Base-by-base conservation (phyloP, 2,888 invertebrate genomes). In the Rutpela maculata region DNA sequence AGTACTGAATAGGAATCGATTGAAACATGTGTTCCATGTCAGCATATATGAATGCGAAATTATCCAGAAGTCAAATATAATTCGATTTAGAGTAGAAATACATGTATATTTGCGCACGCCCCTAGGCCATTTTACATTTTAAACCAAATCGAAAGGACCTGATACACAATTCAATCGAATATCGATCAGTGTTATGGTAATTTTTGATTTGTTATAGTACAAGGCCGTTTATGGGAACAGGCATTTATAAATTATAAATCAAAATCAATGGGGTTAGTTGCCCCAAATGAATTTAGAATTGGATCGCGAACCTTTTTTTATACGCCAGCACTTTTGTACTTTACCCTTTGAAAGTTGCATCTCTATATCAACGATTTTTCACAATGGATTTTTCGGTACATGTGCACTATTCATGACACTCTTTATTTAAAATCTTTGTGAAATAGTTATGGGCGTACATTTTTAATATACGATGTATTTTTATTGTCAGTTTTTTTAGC, bases 281-380 rank as follows among this genome's bases (percentile, higher is more conserved):
- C 85, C 87, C 88, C 83, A 87, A 89, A 89, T 89, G 89, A 89
- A 89, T 89, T 86, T 86, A 83, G 87, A 89, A 89, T 88, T 88
- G 88, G 87, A 84, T 82, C 87, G 79, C 81, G 86, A 85, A 84
- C 83, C 84, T 83, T 84, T 85, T 85, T 84, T 82, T 81, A 74
- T 76, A 83, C 59, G 59, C 22, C 59, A 50, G n/a, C 12, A 50
- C 82, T 82, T 63, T 70, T 76, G 76, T 68, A 76, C 62, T 74
- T 75, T 80, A 83, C 85, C 85, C 84, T 86, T 85, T 82, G 79
- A 81, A 70, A 74, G 65, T 83, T 82, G 84, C 83, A 81, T 85
- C 78, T 84, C 79, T 80, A 80, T 85, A 85, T 87, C 85, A 85
- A 86, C 84, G 81, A 86, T 85, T 85, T 81, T 82, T 66, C 80